Conservation (phyloP, 64 coral and sea anemone species). For the Astreopora myriophthalma region DNA sequence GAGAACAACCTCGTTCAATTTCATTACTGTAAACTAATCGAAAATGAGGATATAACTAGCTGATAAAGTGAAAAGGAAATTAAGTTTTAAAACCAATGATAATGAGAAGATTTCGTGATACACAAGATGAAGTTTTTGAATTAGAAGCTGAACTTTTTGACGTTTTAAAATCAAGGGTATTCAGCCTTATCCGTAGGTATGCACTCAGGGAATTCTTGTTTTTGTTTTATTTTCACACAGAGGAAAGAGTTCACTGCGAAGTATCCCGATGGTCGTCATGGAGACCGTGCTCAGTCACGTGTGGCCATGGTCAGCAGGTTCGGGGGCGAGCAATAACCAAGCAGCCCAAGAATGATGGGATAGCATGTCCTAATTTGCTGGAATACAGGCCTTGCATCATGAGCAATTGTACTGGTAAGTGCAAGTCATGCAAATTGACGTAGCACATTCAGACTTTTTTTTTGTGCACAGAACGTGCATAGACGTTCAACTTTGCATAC, state of each 20-base stretch:
- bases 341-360: slow-evolving; percentile 51
- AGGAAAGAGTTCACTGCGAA: slow-evolving; percentile 37
- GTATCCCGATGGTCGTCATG: slow-evolving; percentile 66
- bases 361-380: slow-evolving; percentile 26
- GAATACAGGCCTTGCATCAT: slow-evolving; percentile 24
- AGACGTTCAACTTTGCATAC: too few relatives aligned
- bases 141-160: too few relatives aligned
- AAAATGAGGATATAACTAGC: too few relatives aligned
- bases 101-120: too few relatives aligned
- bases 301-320: slow-evolving; percentile 21
- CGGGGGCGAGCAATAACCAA: slow-evolving; percentile 36
- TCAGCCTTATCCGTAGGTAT: not conserved
- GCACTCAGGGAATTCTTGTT: not conserved
- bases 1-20: too few relatives aligned
- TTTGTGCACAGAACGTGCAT: too few relatives aligned
- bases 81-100: too few relatives aligned
- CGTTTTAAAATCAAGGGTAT: not conserved
- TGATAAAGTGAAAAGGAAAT: too few relatives aligned
- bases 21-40: too few relatives aligned
- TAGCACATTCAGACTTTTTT: too few relatives aligned
- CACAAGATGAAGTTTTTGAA: too few relatives aligned
- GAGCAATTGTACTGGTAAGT: slow-evolving; percentile 34
- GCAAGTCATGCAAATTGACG: not conserved
- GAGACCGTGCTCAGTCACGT: slow-evolving; percentile 61
- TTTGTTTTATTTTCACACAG: not conserved